Evolutionary conservation across 2,888 invertebrate species (phyloP).

Genomic region (Parasteatoda lunata): DNA sequence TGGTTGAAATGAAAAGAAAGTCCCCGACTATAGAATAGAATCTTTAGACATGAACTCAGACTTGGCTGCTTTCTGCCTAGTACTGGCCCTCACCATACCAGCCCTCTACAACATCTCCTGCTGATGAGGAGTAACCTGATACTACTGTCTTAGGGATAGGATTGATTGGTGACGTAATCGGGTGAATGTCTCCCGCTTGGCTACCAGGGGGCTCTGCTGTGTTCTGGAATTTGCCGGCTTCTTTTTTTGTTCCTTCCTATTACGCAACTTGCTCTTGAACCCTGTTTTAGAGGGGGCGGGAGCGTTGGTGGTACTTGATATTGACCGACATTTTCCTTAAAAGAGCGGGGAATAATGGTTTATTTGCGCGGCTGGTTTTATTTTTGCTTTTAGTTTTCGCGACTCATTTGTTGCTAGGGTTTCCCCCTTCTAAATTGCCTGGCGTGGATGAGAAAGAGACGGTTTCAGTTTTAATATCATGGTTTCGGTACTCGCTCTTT

Average conservation of each 20-base stretch:
- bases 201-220: constrained; percentile 42
- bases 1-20: constrained; percentile 1
- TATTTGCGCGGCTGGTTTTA: background rate
- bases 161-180: constrained; percentile 49
- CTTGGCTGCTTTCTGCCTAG: constrained; percentile 22
- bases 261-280: constrained; percentile 40
- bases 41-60: constrained; percentile 24
- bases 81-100: background rate
- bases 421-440: background rate
- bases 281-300: constrained; percentile 19
- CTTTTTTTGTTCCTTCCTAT: constrained; percentile 22
- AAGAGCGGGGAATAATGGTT: background rate
- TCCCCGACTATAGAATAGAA: background rate
- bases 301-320: constrained; percentile 15
- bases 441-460: background rate
- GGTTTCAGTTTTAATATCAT: constrained; percentile 3
- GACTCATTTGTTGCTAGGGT: background rate
- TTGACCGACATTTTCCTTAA: constrained; percentile 42
- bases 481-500: background rate
- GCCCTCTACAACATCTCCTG: background rate
- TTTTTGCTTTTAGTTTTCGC: background rate
- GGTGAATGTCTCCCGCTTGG: constrained; percentile 48
- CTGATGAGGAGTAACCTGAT: background rate
- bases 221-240: constrained; percentile 20
- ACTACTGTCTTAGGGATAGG: constrained; percentile 8